Conservation (phyloP, 2,888 invertebrate species). For the Argyresthia albistria region DNA sequence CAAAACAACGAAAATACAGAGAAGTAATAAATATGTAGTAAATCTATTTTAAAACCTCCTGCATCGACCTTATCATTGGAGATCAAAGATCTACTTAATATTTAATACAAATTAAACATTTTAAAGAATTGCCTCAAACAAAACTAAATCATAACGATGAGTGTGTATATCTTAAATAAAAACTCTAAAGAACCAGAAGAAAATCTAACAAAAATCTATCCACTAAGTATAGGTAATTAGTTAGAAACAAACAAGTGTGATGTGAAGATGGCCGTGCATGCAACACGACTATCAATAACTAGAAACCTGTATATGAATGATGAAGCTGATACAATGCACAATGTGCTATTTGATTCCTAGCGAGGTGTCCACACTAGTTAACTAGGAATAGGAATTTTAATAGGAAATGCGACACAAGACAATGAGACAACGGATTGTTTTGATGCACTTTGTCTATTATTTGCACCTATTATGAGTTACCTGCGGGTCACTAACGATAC, state of each 20-base stretch:
- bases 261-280: conserved; percentile 22
- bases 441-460: conserved; percentile 19
- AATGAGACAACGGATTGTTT: conserved; percentile 30
- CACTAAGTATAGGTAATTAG: not conserved
- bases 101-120: too few relatives aligned
- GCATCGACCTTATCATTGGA: too few relatives aligned
- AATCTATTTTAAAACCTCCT: too few relatives aligned
- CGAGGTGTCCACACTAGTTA: conserved; percentile 41
- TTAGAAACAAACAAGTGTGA: conserved; percentile 4
- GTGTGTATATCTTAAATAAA: too few relatives aligned
- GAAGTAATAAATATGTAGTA: too few relatives aligned
- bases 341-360: conserved; percentile 62
- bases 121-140: too few relatives aligned
- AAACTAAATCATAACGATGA: too few relatives aligned
- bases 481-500: conserved; percentile 12
- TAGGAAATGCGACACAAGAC: conserved; percentile 60
- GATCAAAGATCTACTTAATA: too few relatives aligned
- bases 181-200: too few relatives aligned
- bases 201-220: too few relatives aligned
- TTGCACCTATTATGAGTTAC: conserved; percentile 33
- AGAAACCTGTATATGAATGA: conserved; percentile 35
- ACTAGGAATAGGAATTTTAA: conserved; percentile 62
- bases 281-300: conserved; percentile 34
- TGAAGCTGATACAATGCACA: conserved; percentile 51
- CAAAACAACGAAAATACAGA: too few relatives aligned